Evolutionary conservation across 2,888 invertebrate genomes (phyloP), one percentile per base, ranked within the genome.

Genomic region (Eulithis testata): DNA sequence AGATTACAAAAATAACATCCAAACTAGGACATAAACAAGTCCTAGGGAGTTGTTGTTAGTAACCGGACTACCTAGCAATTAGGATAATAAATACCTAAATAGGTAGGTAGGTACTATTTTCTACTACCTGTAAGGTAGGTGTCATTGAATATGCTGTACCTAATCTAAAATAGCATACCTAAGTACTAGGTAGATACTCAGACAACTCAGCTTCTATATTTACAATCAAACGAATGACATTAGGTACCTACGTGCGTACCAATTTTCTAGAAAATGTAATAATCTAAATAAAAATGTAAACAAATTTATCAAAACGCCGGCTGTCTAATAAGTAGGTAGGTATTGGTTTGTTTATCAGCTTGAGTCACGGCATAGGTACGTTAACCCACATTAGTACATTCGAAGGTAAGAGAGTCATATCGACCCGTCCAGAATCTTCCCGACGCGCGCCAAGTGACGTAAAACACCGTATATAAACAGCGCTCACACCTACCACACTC

Each of bases 401-500:
- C 5, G 63, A 63, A 63, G 31, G 56, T 6, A 21, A 44, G 31
- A 47, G 63, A 66, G 52, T 11, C 7, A 11, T 27, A 36, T 21
- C 43, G 63, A 37, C 12, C 12, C 44, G 52, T 67, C 67, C 67
- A 67, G 67, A 67, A 67, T 63, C 14, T 63, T 67, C 63, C 57
- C 36, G 11, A 12, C 40, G 14, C 11, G 27, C 60, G 53, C 60
- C 62, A 47, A 60, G 57, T 63, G 66, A 66, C 63, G 66, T 11
- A 36, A 45, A 47, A 37, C 43, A 50, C 8, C 11, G 60, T 63
- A 63, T 67, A n/a, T 56, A 67, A 57, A 54, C 44, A 49, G 44
- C 40, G 11, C 57, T n/a, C 56, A 6, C 21, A n/a, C 43, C 9
- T 12, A 9, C 11, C 14, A 11, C 43, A 52, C 54, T 27, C 8